Evolutionary conservation across 2,888 invertebrate genomes (phyloP).

Genomic region (Conchocele bisecta): DNA sequence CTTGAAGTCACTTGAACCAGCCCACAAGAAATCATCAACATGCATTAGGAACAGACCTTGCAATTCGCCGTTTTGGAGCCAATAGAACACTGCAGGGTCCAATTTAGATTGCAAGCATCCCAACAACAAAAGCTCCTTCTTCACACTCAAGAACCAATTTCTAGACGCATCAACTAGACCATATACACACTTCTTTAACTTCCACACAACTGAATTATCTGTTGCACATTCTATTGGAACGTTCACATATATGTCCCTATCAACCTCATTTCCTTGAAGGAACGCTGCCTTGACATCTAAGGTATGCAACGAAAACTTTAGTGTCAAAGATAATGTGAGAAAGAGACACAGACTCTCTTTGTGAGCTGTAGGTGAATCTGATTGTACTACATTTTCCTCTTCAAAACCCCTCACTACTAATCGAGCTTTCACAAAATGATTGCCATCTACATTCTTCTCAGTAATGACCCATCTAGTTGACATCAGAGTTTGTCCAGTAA

Average conservation of each 20-base stretch:
- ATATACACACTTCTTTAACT: conserved; percentile 38
- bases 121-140: conserved; percentile 17
- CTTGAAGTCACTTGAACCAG: conserved; percentile 33
- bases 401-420: conserved; percentile 44
- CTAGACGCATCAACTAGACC: conserved; percentile 43
- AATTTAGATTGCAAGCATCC: conserved; percentile 36
- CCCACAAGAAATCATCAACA: conserved; percentile 55
- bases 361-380: conserved; percentile 37
- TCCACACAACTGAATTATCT: conserved; percentile 23
- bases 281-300: conserved; percentile 48
- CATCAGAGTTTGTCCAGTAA: conserved; percentile 34
- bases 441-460: conserved; percentile 20
- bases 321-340: conserved; percentile 15
- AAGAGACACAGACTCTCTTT: conserved; percentile 32
- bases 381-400: conserved; percentile 29
- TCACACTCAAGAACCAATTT: conserved; percentile 46
- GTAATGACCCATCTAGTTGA: conserved; percentile 40
- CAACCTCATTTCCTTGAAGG: conserved; percentile 30
- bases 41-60: conserved; percentile 43
- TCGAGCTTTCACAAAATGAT: conserved; percentile 22
- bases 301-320: conserved; percentile 15
- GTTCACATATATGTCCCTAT: too few relatives aligned
- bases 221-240: too few relatives aligned
- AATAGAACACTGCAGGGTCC: conserved; percentile 53
- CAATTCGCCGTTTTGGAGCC: conserved; percentile 17